Percentiles rank a stretch among this genome's conserved stretches.
Conservation (phyloP, 2,113 vertebrate genomes). For the Vombatus ursinus region DNA sequence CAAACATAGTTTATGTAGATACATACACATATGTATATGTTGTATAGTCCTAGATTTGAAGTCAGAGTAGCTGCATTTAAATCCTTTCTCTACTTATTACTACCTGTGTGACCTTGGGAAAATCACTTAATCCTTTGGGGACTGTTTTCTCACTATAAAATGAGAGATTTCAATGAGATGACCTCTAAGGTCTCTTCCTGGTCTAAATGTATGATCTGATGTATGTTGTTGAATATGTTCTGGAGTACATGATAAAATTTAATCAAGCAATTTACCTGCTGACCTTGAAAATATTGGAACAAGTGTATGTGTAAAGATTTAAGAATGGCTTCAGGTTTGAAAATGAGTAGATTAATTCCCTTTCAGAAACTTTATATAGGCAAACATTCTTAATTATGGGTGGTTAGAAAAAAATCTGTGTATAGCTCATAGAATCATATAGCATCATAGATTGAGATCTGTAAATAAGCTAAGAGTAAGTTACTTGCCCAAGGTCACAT, state of each 20-base stretch:
- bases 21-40: neutral
- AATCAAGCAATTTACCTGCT: neutral
- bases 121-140: neutral
- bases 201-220: neutral
- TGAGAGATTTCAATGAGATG: neutral
- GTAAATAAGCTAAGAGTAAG: neutral
- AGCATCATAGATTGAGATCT: neutral
- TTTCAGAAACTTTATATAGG: neutral
- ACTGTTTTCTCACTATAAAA: neutral
- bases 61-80: neutral
- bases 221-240: neutral
- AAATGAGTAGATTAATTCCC: neutral
- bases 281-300: conserved; percentile 18
- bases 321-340: neutral
- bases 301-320: neutral
- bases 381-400: neutral
- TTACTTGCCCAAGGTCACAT: neutral
- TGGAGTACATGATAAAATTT: neutral
- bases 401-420: neutral
- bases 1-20: neutral
- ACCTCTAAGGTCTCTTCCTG: neutral
- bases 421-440: neutral
- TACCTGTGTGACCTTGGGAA: neutral
- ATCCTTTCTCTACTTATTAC: neutral
- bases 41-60: neutral